These are phyloP conservation scores for Amphipoea oculea DNA, from an alignment of 2,888 invertebrate genomes.

Conservation along the genomic window DNA sequence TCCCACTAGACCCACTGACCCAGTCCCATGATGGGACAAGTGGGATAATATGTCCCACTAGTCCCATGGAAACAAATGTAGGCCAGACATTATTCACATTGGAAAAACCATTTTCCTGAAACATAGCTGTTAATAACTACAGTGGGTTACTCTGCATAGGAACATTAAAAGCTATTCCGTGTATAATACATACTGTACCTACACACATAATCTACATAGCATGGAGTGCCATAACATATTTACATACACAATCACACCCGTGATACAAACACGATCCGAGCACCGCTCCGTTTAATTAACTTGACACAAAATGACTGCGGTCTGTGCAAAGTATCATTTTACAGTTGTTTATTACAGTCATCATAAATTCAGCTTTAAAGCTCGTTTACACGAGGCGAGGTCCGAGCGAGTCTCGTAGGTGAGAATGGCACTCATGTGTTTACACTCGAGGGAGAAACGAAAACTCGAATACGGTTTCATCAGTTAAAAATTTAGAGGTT, in stretches of 20 bases:
- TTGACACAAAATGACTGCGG: conserved; percentile 24
- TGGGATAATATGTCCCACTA: too few species aligned
- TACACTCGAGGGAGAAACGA: not conserved
- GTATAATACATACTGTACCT: not conserved
- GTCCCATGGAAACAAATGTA: not conserved
- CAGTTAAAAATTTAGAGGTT: too few species aligned
- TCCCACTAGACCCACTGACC: too few species aligned
- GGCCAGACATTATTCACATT: not conserved
- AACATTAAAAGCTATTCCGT: not conserved
- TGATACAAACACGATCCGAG: conserved; percentile 5
- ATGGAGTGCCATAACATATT: conserved; percentile 4
- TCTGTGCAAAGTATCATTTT: conserved; percentile 34
- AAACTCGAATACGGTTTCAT: not conserved
- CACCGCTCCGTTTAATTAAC: conserved; percentile 34
- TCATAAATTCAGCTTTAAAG: conserved; percentile 26
- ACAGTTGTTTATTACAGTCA: conserved; percentile 38
- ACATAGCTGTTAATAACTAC: not conserved
- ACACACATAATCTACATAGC: not conserved
- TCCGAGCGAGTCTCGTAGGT: not conserved
- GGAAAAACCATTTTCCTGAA: not conserved
- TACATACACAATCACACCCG: conserved; percentile 9
- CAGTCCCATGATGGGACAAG: too few species aligned
- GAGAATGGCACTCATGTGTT: not conserved
- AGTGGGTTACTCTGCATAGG: not conserved
- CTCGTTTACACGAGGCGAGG: not conserved